Evolutionary conservation across 2,888 invertebrate species (phyloP).

Genomic region (Clostera curtula): DNA sequence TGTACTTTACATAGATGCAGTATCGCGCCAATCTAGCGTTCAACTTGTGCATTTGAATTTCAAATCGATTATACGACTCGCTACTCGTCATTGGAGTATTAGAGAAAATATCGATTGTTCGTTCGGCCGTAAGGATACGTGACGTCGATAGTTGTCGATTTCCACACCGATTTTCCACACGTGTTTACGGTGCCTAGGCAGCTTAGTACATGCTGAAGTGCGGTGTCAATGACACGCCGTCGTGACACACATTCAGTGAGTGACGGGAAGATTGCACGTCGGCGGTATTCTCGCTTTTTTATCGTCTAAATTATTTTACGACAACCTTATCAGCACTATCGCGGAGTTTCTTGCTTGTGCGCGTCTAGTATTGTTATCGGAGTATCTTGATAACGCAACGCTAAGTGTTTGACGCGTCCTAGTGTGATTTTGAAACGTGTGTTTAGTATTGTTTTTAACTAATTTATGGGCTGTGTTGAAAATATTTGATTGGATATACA

Average conservation of each 20-base stretch:
- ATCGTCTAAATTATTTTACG: slow-evolving; percentile 34
- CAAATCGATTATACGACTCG: slow-evolving; percentile 32
- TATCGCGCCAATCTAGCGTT: slow-evolving; percentile 50
- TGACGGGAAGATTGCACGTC: slow-evolving; percentile 55
- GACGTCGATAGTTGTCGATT: slow-evolving; percentile 23
- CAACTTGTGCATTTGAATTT: slow-evolving; percentile 47
- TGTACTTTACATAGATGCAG: slow-evolving; percentile 62
- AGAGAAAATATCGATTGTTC: slow-evolving; percentile 27
- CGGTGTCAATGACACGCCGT: slow-evolving; percentile 66
- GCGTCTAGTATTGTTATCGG: slow-evolving; percentile 34
- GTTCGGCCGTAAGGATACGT: slow-evolving; percentile 40
- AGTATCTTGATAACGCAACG: slow-evolving; percentile 33
- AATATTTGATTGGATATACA: too few relatives aligned
- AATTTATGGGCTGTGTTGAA: too few relatives aligned
- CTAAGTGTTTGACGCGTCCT: too few relatives aligned
- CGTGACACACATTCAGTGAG: slow-evolving; percentile 71
- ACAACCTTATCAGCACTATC: slow-evolving; percentile 32
- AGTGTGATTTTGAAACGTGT: slow-evolving; percentile 15
- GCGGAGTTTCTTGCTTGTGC: slow-evolving; percentile 15
- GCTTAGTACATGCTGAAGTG: slow-evolving; percentile 28
- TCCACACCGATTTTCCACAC: slow-evolving; percentile 46
- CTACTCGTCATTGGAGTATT: too few relatives aligned
- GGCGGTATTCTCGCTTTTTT: slow-evolving; percentile 46
- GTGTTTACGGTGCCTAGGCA: slow-evolving; percentile 29
- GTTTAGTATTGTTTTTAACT: too few relatives aligned